phyloP scores from a whole-genome alignment of 2,888 invertebrate species.

The Torymus auratus region DNA sequence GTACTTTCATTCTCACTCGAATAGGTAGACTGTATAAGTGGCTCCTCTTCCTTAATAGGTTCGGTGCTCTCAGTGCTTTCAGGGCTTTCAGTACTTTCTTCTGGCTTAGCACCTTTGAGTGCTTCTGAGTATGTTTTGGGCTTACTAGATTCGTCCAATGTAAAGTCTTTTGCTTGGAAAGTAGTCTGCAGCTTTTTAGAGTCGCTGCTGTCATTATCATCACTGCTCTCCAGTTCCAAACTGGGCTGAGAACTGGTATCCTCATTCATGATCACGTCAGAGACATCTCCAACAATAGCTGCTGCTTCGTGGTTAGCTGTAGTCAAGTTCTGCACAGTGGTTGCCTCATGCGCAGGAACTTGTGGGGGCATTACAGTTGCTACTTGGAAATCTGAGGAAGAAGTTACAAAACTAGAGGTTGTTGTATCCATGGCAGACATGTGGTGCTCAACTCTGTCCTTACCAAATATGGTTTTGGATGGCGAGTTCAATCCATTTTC shows the following conservation, averaged over 20 bases:
- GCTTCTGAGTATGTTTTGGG: constrained; percentile 55
- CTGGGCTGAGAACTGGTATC: constrained; percentile 75
- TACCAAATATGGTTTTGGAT: constrained; percentile 60
- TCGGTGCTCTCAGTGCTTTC: constrained; percentile 54
- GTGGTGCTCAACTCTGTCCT: constrained; percentile 72
- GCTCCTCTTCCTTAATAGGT: constrained; percentile 35
- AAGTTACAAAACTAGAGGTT: constrained; percentile 63
- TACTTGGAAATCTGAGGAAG: constrained; percentile 63
- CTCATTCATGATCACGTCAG: constrained; percentile 74
- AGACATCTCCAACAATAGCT: constrained; percentile 66
- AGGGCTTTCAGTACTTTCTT: constrained; percentile 37
- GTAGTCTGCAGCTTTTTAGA: constrained; percentile 70
- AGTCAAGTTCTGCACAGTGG: constrained; percentile 42
- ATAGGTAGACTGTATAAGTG: constrained; percentile 11
- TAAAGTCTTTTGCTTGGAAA: constrained; percentile 73
- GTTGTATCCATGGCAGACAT: constrained; percentile 80
- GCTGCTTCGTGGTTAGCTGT: constrained; percentile 37
- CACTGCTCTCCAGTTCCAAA: constrained; percentile 70
- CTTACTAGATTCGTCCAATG: constrained; percentile 61
- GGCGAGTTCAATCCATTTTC: constrained; percentile 63
- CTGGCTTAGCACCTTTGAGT: constrained; percentile 19
- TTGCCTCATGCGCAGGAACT: constrained; percentile 31
- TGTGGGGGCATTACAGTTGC: constrained; percentile 21
- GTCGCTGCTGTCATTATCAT: constrained; percentile 64
- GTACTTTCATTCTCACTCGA: constrained; percentile 38